phyloP scores from a whole-genome alignment of 2,888 invertebrate genomes.

The Nomada ruficornis region DNA sequence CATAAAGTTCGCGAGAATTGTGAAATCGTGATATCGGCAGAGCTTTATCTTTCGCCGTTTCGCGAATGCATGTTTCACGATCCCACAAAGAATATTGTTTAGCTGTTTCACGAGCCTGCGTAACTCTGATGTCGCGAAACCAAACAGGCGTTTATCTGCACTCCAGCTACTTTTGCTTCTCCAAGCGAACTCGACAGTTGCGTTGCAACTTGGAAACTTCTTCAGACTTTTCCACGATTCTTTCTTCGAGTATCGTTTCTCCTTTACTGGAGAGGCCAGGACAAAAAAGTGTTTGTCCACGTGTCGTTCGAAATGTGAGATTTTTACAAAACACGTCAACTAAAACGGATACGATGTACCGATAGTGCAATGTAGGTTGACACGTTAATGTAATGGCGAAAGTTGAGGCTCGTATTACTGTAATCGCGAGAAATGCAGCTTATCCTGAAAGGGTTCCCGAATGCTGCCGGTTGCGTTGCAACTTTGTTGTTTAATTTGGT shows the following conservation, averaged over 20 bases:
- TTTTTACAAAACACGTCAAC: conserved; percentile 13
- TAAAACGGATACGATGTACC: conserved; percentile 3
- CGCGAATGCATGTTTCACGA: neutral
- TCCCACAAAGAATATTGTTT: neutral
- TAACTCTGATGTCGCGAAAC: neutral
- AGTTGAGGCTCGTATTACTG: conserved; percentile 1
- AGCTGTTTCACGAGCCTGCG: neutral
- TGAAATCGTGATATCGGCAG: conserved; percentile 10
- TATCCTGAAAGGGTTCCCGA: neutral
- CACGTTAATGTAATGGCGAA: neutral
- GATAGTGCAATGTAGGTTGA: neutral
- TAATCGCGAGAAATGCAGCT: neutral
- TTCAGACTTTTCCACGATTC: neutral
- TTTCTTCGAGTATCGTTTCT: neutral
- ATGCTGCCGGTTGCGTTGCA: neutral
- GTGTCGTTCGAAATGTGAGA: neutral
- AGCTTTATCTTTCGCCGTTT: conserved; percentile 2
- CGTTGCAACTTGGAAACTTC: neutral
- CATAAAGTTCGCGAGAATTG: conserved; percentile 13
- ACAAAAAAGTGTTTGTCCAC: neutral
- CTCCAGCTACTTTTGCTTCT: neutral
- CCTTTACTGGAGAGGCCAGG: no score
- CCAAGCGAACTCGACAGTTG: neutral
- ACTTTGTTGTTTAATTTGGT: conserved; percentile 22
- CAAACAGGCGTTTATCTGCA: neutral